Evolutionary conservation across 1,140 invertebrate species (phyloP), one percentile per base, ranked within the genome.

Genomic region (Chlorops oryzae): DNA sequence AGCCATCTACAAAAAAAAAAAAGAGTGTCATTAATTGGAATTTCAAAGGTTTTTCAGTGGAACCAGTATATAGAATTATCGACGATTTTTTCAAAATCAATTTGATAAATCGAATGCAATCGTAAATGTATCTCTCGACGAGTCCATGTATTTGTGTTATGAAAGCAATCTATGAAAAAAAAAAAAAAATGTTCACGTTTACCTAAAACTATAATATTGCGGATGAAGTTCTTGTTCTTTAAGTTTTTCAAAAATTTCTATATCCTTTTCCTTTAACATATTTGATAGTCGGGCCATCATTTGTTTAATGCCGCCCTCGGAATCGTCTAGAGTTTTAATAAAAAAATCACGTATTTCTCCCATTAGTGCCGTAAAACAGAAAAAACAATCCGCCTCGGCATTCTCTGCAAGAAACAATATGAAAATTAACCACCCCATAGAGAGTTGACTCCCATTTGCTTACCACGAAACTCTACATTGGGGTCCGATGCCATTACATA

Each of bases 361-460:
- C 95, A 98, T 98, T 20, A 98, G 73, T 70, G 94, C 92, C 2
- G 94, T 98, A 63, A 98, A 99, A 64, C 93, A 96, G 71, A 94
- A 98, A 72, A 99, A 99, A 48, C 91, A 88, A 70, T 99, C 96
- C 0, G 94, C 91, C 73, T 99, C 96, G 1, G 96, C 95, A 71
- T 90, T 79, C 69, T 88, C 93, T 92, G 74, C 39, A 80, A 79
- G 21, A n/a, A 25, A 48, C 22, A 23, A 61, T 56, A 54, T 34
- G 56, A 28, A 15, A 51, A 34, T 21, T 25, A 39, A 51, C 23
- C 17, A 28, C 39, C 6, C 24, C 13, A 21, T 21, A 42, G 24
- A n/a, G n/a, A 18, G 6, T 13, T 18, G 20, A 6, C n/a, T n/a
- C n/a, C n/a, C n/a, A n/a, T n/a, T n/a, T n/a, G n/a, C 63, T 70